A percentile compares a stretch with the other conserved stretches of the same genome.
Evolutionary conservation across 2,113 vertebrate species (phyloP).

Genomic region (Zosterops hypoxanthus): DNA sequence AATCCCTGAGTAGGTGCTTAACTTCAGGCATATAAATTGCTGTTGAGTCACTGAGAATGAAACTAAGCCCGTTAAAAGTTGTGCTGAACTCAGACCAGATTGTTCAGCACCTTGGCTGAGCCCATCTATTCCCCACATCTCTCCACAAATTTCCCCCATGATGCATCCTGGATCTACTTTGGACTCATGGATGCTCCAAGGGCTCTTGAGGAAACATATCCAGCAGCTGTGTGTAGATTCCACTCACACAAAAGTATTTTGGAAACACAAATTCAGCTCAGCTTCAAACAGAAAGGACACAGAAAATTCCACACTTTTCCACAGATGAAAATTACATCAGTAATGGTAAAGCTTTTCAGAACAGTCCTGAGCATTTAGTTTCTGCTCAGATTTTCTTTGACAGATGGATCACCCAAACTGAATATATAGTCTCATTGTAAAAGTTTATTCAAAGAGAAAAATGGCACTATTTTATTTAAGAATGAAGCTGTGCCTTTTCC

Average conservation of each 20-base stretch:
- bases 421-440: neutral
- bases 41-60: neutral
- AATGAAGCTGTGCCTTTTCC: neutral
- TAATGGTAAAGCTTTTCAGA: neutral
- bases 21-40: neutral
- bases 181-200: fast-evolving
- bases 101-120: neutral
- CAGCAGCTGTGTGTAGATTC: neutral
- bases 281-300: neutral
- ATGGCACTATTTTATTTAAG: neutral
- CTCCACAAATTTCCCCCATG: fast-evolving
- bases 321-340: neutral
- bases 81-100: neutral
- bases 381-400: neutral
- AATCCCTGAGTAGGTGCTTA: neutral
- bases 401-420: neutral
- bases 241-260: neutral
- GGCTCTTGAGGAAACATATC: neutral
- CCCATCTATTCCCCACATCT: neutral
- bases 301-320: neutral
- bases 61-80: fast-evolving
- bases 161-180: neutral
- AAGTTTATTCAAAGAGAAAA: neutral
- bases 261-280: neutral
- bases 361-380: neutral